Conservation (phyloP, 2,888 invertebrate species). For the Troides aeacus region DNA sequence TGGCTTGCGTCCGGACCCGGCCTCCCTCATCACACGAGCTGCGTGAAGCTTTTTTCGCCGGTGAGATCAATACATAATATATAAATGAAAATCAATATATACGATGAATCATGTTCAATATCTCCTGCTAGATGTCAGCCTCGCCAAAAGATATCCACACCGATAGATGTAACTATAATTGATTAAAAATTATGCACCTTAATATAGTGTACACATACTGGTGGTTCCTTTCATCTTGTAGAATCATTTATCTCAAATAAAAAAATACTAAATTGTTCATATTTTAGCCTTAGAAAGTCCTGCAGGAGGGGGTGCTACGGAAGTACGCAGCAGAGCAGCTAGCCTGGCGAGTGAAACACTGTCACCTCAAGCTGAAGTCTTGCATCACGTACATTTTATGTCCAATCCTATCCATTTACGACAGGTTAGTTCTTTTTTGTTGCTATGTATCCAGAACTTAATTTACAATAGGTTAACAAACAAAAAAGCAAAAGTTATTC, state of each 20-base stretch:
- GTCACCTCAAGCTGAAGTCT: slow-evolving; percentile 58
- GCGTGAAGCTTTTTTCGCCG: slow-evolving; percentile 73
- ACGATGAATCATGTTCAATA: not conserved
- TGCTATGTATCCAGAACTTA: not conserved
- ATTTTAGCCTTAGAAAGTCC: slow-evolving; percentile 24
- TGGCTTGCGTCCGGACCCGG: slow-evolving; percentile 65
- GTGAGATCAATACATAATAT: slow-evolving; percentile 38
- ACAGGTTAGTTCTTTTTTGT: slow-evolving; percentile 48
- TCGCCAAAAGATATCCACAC: too few relatives aligned
- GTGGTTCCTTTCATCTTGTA: not conserved
- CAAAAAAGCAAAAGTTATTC: too few relatives aligned
- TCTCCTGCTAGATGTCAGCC: too few relatives aligned
- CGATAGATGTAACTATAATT: too few relatives aligned
- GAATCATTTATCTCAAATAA: not conserved
- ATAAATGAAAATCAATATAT: not conserved
- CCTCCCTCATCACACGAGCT: slow-evolving; percentile 70
- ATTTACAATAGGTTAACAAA: too few relatives aligned
- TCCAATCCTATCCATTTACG: slow-evolving; percentile 69
- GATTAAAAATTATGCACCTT: too few relatives aligned
- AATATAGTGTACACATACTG: too few relatives aligned
- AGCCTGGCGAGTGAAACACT: slow-evolving; percentile 42
- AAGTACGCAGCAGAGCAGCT: slow-evolving; percentile 41
- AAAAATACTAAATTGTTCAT: not conserved
- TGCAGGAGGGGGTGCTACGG: slow-evolving; percentile 30
- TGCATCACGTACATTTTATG: slow-evolving; percentile 68